Evolutionary conservation across 2,797 vertebrate species (phyloP), one percentile per base, ranked within the genome.

Genomic region (Emydoidea blandingii): DNA sequence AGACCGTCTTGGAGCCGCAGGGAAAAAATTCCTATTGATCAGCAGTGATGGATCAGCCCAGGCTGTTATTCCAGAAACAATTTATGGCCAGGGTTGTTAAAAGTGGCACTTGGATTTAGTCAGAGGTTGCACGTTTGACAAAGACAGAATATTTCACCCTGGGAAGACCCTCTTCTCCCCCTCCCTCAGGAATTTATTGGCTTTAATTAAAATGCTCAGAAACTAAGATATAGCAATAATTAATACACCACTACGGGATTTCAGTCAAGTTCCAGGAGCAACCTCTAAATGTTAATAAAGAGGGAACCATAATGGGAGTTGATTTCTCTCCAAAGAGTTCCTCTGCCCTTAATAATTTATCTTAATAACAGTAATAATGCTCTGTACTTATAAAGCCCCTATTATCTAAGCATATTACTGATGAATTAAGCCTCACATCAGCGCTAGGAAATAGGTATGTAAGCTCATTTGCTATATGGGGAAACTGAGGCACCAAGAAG

Each of bases 131-230:
- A 56, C 54, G 52, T 54, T 41, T 3, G 8, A 87, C 56, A 62
- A 79, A 83, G 53, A 1, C 15, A 14, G 7, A 47, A 0, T 44
- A 52, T 93, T 93, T 93, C 90, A 56, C 5, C 0, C 0, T 6
- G 52, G 47, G 29, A 91, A 91, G 87, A 90, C 27, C 56, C 76
- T 79, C 49, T 94, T 82, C 29, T 15, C 12, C 54, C 47, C 78
- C 6, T 41, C 68, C 52, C 78, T 15, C 19, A 0, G 10, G 86
- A 95, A 95, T 92, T 85, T 93, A 88, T 81, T 31, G 2, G 5
- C 54, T 96, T 96, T 89, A 88, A 95, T 96, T 74, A 93, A 92
- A 95, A 93, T 7, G 52, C 29, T 37, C 21, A 0, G 93, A 96
- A 56, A 92, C 57, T 25, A 83, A 72, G 19, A 15, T 0, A 0